Evolutionary conservation across 2,113 vertebrate genomes (phyloP).

Genomic region (Marcusenius ussheri): DNA sequence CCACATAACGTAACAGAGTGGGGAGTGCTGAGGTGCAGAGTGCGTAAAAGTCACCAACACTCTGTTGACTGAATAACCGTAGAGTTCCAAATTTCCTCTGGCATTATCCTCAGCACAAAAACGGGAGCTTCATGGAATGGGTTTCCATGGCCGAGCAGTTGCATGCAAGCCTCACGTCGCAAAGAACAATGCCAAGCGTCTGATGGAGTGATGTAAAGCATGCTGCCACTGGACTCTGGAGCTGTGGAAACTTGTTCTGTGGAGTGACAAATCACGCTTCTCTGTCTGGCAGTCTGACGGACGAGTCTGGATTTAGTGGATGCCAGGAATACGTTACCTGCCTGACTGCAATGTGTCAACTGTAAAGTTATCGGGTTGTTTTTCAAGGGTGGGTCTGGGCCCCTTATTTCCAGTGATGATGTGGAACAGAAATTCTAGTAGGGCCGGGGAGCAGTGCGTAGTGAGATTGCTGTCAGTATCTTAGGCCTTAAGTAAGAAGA

Average conservation of each 20-base stretch:
- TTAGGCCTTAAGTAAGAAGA: neutral
- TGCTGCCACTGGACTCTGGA: neutral
- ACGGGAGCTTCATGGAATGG: neutral
- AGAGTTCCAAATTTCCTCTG: neutral
- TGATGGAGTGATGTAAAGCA: neutral
- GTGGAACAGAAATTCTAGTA: no score
- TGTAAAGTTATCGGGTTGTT: neutral
- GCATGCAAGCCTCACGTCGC: neutral
- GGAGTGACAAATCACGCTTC: neutral
- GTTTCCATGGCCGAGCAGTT: neutral
- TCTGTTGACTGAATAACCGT: neutral
- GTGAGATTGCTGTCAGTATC: no score
- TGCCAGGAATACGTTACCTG: neutral
- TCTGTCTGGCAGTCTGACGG: neutral
- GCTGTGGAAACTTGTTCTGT: neutral
- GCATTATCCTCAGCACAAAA: neutral
- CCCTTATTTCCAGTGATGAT: neutral
- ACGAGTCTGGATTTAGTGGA: neutral
- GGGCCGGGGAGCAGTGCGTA: no score
- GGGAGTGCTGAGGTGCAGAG: neutral
- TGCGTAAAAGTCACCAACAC: neutral
- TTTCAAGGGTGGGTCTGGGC: neutral
- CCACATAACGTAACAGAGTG: neutral
- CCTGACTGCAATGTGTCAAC: neutral
- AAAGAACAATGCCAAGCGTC: neutral